Percentiles rank a stretch among this genome's conserved stretches.
phyloP scores from a whole-genome alignment of 1,140 invertebrate genomes.

The Nebria ingens region DNA sequence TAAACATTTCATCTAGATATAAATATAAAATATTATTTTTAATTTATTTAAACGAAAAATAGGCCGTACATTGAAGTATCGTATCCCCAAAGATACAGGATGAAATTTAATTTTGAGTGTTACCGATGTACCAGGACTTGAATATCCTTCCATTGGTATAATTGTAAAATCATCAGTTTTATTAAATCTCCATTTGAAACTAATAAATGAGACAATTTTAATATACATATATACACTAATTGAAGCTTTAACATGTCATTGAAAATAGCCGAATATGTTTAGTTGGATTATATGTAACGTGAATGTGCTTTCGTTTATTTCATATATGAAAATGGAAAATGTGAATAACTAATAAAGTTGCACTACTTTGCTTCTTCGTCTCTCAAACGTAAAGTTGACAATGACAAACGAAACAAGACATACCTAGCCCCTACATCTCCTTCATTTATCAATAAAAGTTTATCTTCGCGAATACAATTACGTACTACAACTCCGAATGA shows the following conservation, averaged over 20 bases:
- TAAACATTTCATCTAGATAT: not conserved
- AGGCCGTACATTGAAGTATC: not conserved
- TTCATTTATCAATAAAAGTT: not conserved
- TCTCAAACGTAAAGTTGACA: too few species aligned
- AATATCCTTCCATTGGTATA: not conserved
- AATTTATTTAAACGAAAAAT: not conserved
- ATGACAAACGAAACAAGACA: too few species aligned
- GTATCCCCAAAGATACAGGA: not conserved
- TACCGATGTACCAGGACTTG: not conserved
- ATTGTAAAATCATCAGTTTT: not conserved
- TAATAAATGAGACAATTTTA: not conserved
- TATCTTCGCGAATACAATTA: not conserved
- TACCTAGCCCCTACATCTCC: not conserved
- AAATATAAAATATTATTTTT: not conserved
- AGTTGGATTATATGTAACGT: too few species aligned
- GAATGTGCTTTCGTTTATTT: too few species aligned
- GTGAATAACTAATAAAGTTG: too few species aligned
- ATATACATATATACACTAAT: not conserved
- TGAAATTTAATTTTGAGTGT: not conserved
- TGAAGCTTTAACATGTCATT: too few species aligned
- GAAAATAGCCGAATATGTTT: too few species aligned
- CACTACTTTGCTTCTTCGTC: too few species aligned
- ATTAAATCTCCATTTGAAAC: not conserved
- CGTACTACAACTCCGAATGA: not conserved
- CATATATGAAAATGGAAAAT: too few species aligned